phyloP scores from a whole-genome alignment of 2,113 vertebrate genomes.

The Onychorhynchus coronatus region DNA sequence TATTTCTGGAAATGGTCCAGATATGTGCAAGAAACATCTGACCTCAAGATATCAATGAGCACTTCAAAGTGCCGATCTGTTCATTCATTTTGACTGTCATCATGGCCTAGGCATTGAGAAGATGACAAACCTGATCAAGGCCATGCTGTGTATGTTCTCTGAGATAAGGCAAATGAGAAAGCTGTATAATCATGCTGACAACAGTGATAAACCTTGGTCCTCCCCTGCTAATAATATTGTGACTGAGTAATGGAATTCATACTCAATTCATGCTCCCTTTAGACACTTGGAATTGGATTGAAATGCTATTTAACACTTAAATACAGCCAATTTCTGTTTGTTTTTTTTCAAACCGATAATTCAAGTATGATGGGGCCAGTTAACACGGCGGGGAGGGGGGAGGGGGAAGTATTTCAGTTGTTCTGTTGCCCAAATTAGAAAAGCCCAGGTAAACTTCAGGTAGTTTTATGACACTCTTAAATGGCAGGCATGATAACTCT shows the following conservation, averaged over 20 bases:
- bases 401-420: neutral
- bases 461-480: neutral
- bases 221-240: neutral
- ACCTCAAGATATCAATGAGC: constrained; percentile 29
- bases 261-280: neutral
- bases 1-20: constrained; percentile 14
- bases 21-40: neutral
- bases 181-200: constrained; percentile 13
- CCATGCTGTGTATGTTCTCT: neutral
- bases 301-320: neutral
- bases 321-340: neutral
- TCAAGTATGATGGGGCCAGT: neutral
- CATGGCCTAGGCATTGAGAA: constrained; percentile 5
- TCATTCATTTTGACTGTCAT: constrained; percentile 33
- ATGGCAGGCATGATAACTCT: neutral
- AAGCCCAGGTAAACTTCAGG: neutral
- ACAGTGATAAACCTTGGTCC: constrained; percentile 8
- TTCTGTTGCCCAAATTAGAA: neutral
- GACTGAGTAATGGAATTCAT: neutral
- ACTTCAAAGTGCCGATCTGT: neutral
- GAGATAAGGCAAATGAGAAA: constrained; percentile 7
- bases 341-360: neutral
- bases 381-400: rapidly evolving
- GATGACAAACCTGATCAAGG: constrained; percentile 44
- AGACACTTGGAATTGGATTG: neutral